Evolutionary conservation across 2,113 vertebrate genomes (phyloP).

Genomic region (Ceyx melanurus): DNA sequence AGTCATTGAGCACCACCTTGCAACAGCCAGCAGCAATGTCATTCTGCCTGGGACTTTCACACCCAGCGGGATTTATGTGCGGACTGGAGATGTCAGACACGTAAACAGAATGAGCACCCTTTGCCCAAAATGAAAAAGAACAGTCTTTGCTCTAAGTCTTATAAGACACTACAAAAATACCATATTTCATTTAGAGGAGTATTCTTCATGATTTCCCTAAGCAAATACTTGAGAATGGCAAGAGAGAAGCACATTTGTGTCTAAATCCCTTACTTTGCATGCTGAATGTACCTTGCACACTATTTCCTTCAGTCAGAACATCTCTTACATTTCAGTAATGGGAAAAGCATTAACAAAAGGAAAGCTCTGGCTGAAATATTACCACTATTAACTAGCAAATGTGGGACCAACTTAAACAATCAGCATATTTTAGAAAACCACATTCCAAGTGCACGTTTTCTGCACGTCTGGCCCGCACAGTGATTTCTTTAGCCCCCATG

Average conservation of each 20-base stretch:
- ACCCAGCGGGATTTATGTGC: rapidly evolving
- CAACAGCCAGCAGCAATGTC: background rate
- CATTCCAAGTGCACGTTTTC: background rate
- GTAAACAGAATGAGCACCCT: background rate
- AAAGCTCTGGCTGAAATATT: background rate
- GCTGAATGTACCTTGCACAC: background rate
- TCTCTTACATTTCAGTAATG: background rate
- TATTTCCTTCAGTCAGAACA: background rate
- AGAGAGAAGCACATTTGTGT: background rate
- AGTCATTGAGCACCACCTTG: background rate
- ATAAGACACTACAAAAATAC: background rate
- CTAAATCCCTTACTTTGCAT: background rate
- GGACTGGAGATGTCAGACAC: background rate
- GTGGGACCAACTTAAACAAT: background rate
- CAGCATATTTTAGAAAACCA: background rate
- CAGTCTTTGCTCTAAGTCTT: background rate
- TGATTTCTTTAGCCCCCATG: background rate
- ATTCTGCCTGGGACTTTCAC: background rate
- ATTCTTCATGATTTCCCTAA: background rate
- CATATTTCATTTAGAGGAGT: background rate
- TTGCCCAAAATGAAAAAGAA: background rate
- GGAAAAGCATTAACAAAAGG: background rate
- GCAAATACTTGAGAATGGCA: background rate
- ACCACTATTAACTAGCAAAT: background rate
- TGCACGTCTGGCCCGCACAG: background rate